phyloP scores from a whole-genome alignment of 2,797 vertebrate species.

The Alfaro cultratus region DNA sequence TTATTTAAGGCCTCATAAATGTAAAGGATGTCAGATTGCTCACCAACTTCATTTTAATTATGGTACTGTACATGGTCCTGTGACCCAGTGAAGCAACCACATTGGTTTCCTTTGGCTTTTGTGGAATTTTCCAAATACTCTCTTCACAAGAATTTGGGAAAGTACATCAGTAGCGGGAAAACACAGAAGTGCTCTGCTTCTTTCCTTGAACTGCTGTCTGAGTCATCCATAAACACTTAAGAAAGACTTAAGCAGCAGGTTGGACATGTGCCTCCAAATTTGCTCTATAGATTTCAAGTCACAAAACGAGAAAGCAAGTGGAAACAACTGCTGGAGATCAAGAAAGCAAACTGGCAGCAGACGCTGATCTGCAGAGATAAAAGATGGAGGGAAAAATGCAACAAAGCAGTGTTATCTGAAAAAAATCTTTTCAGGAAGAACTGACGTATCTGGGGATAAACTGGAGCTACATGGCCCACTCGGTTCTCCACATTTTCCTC shows the following conservation, averaged over 20 bases:
- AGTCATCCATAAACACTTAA: constrained; percentile 34
- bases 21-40: background rate
- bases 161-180: constrained; percentile 28
- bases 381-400: constrained; percentile 11
- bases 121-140: constrained; percentile 45
- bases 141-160: constrained; percentile 43
- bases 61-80: background rate
- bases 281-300: background rate
- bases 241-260: constrained; percentile 27
- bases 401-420: background rate
- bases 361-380: constrained; percentile 9
- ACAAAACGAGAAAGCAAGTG: constrained; percentile 7
- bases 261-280: constrained; percentile 12
- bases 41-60: background rate
- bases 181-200: constrained; percentile 21
- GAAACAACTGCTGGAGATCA: constrained; percentile 22
- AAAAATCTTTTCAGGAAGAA: background rate
- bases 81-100: constrained; percentile 33
- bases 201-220: constrained; percentile 52
- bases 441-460: constrained; percentile 5
- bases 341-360: constrained; percentile 10
- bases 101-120: constrained; percentile 30
- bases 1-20: constrained; percentile 1
- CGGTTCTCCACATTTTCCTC: constrained; percentile 28
- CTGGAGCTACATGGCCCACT: constrained; percentile 43